A percentile compares a stretch with the other conserved stretches of the same genome.
These are phyloP conservation scores for Cyphomyrmex costatus DNA, from an alignment of 1,140 invertebrate species.

Conservation along the genomic window DNA sequence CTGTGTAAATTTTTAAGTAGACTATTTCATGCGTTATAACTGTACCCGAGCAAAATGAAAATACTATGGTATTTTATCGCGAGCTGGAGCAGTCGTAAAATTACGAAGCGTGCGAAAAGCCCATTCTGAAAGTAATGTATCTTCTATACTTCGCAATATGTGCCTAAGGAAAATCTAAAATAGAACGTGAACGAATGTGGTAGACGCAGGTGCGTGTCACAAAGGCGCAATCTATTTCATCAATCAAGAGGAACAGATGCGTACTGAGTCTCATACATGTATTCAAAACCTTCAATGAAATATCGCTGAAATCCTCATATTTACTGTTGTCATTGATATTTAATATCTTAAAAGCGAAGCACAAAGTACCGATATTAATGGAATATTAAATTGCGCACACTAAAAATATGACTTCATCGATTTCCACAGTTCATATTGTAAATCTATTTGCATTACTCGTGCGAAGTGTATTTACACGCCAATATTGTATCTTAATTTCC, in stretches of 20 bases:
- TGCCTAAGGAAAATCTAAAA: conserved; percentile 63
- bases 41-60: neutral
- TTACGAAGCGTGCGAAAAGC: conserved; percentile 15
- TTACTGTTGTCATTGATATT: conserved; percentile 50
- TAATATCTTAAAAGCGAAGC: conserved; percentile 59
- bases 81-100: conserved; percentile 21
- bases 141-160: conserved; percentile 53
- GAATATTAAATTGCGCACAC: conserved; percentile 24
- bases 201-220: conserved; percentile 81
- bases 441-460: neutral
- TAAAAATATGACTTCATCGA: neutral
- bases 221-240: conserved; percentile 81
- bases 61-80: conserved; percentile 14
- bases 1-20: neutral
- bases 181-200: conserved; percentile 57
- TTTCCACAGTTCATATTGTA: neutral
- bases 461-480: neutral
- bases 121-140: conserved; percentile 50
- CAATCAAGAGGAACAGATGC: conserved; percentile 83
- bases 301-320: conserved; percentile 46
- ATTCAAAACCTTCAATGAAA: conserved; percentile 63
- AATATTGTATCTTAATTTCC: neutral
- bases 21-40: neutral
- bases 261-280: conserved; percentile 66
- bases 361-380: conserved; percentile 44